These are phyloP conservation scores for Drosophila rhopaloa DNA, from an alignment of 1,140 invertebrate species.

Conservation along the genomic window DNA sequence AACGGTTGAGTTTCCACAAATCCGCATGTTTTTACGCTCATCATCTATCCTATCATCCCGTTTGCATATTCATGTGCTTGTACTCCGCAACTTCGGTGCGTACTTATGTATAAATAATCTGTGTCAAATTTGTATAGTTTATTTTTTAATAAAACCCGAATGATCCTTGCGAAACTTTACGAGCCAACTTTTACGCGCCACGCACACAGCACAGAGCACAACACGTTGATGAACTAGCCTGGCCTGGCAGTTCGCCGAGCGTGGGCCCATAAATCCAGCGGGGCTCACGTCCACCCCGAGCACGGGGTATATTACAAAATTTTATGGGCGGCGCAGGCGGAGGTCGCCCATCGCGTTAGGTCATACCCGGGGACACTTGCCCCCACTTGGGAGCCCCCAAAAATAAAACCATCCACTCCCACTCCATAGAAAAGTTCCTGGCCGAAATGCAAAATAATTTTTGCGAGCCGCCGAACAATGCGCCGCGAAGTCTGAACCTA, in stretches of 20 bases:
- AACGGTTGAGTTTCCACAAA: conserved; percentile 20
- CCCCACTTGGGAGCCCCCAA: not conserved
- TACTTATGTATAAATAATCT: conserved; percentile 70
- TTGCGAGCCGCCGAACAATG: conserved; percentile 24
- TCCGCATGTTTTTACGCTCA: conserved; percentile 20
- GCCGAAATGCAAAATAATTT: conserved; percentile 61
- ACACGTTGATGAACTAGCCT: conserved; percentile 75
- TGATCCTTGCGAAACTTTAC: conserved; percentile 68
- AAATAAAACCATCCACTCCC: not conserved
- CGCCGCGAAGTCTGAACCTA: conserved; percentile 34
- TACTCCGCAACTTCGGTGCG: conserved; percentile 27
- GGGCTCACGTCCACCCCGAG: conserved; percentile 46
- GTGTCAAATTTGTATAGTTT: conserved; percentile 81
- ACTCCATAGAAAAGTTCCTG: conserved; percentile 1
- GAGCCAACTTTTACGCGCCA: conserved; percentile 64
- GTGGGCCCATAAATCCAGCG: conserved; percentile 59
- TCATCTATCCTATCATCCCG: conserved; percentile 21
- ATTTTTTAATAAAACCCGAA: conserved; percentile 79
- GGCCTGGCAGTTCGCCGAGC: conserved; percentile 1
- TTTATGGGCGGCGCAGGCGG: conserved; percentile 55
- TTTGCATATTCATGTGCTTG: conserved; percentile 50
- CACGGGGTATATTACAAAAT: conserved; percentile 62
- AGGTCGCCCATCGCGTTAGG: conserved; percentile 33
- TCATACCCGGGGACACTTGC: conserved; percentile 20
- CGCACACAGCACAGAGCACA: conserved; percentile 54